phyloP scores from a whole-genome alignment of 2,888 invertebrate species.

The Cheilosia soror region DNA sequence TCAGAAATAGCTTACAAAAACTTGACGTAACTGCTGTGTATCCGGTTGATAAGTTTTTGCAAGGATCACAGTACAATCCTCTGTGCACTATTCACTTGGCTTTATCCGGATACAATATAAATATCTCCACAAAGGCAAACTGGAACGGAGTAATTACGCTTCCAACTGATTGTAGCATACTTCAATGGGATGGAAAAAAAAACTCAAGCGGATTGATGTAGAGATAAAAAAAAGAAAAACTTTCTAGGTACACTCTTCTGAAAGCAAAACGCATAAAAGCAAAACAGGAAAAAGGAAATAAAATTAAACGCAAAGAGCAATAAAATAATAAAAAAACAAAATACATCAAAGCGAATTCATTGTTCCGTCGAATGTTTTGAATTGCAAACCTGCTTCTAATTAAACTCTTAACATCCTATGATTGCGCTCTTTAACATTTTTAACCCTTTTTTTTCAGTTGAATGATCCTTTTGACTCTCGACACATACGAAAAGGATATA shows the following conservation, averaged over 20 bases:
- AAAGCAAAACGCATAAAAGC: neutral
- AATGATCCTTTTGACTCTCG: slow-evolving; percentile 32
- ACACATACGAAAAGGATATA: slow-evolving; percentile 7
- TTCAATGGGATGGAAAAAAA: slow-evolving; percentile 20
- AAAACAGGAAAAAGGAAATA: slow-evolving; percentile 26
- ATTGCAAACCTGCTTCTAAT: slow-evolving; percentile 43
- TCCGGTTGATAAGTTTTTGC: too few species aligned
- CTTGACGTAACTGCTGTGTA: too few species aligned
- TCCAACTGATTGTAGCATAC: slow-evolving; percentile 43
- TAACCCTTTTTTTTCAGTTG: slow-evolving; percentile 6
- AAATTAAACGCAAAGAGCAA: slow-evolving; percentile 41
- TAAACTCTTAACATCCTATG: slow-evolving; percentile 37
- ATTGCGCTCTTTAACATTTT: neutral
- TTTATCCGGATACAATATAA: slow-evolving; percentile 45
- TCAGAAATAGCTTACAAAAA: too few species aligned
- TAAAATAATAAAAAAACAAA: slow-evolving; percentile 27
- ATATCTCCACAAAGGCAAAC: slow-evolving; percentile 22
- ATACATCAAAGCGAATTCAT: slow-evolving; percentile 31
- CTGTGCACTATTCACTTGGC: slow-evolving; percentile 25
- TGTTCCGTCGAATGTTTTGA: slow-evolving; percentile 35
- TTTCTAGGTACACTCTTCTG: neutral
- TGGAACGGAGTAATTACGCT: slow-evolving; percentile 41
- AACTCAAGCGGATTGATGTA: slow-evolving; percentile 16
- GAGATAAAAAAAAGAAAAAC: slow-evolving; percentile 5
- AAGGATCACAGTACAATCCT: neutral